These are phyloP conservation scores for Oscarella lobularis DNA, from an alignment of 37 sponge, comb jelly and placozoan genomes.

Conservation along the genomic window DNA sequence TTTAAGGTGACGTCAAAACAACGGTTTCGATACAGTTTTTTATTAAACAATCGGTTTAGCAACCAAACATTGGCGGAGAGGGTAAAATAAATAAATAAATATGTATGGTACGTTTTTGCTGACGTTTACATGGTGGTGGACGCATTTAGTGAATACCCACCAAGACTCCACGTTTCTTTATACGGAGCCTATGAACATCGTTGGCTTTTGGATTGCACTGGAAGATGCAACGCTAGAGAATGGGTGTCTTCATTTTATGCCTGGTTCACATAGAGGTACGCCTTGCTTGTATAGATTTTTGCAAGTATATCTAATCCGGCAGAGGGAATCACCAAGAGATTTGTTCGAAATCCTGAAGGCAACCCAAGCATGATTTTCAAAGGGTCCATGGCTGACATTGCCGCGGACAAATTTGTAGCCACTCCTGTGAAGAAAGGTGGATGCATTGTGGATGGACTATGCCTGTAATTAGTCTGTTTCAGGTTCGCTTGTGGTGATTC, in stretches of 20 bases:
- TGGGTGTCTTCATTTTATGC: conserved; percentile 93
- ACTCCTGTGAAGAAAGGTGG: conserved; percentile 47
- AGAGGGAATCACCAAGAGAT: conserved; percentile 7
- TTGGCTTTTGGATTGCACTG: conserved; percentile 93
- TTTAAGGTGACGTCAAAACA: no score
- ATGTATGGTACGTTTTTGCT: no score
- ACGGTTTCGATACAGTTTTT: no score
- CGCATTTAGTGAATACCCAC: conserved; percentile 75
- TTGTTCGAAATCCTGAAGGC: conserved; percentile 25
- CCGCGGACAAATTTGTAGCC: conserved; percentile 41
- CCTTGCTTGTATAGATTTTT: no score
- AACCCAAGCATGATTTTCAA: conserved; percentile 16
- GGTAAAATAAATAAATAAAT: no score
- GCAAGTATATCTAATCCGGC: not conserved
- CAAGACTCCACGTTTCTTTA: conserved; percentile 84
- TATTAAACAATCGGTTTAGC: no score
- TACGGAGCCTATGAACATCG: conserved; percentile 61
- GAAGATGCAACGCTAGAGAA: conserved; percentile 88
- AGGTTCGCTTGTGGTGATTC: conserved; percentile 74
- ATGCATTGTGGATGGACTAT: not conserved
- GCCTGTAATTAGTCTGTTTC: not conserved
- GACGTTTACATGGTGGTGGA: no score
- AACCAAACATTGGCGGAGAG: no score
- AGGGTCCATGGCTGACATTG: not conserved
- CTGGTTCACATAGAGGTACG: conserved; percentile 64